phyloP scores from a whole-genome alignment of 30 jellyfish, hydroid and myxozoan species.

The Hydractinia symbiolongicarpus region DNA sequence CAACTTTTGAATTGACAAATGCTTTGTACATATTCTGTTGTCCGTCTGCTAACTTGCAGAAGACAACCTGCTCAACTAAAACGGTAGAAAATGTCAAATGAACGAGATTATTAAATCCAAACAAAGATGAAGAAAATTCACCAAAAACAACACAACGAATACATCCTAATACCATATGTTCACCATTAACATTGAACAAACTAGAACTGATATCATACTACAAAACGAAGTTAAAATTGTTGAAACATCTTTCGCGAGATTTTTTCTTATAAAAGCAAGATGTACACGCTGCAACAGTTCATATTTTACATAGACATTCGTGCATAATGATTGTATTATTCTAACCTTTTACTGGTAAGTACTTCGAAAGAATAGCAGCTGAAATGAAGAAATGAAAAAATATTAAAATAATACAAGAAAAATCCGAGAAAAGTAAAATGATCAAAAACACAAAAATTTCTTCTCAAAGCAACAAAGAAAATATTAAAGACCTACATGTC shows the following conservation, averaged over 20 bases:
- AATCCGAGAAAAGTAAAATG: background rate
- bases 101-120: too few relatives aligned
- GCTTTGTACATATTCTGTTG: conserved; percentile 72
- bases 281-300: too few relatives aligned
- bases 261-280: too few relatives aligned
- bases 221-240: too few relatives aligned
- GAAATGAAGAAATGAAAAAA: background rate
- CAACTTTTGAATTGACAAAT: conserved; percentile 68
- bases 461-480: background rate
- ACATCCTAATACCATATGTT: too few relatives aligned
- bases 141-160: too few relatives aligned
- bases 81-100: background rate
- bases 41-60: conserved; percentile 86
- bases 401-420: background rate
- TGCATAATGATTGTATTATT: too few relatives aligned
- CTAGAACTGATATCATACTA: too few relatives aligned
- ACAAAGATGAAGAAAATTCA: too few relatives aligned
- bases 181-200: too few relatives aligned
- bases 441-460: background rate
- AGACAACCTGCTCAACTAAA: conserved; percentile 94
- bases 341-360: conserved; percentile 89
- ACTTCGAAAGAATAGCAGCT: conserved; percentile 91
- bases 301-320: too few relatives aligned
- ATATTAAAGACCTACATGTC: conserved; percentile 57
- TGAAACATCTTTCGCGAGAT: too few relatives aligned